phyloP scores from a whole-genome alignment of 2,113 vertebrate genomes.

The Platichthys stellatus region DNA sequence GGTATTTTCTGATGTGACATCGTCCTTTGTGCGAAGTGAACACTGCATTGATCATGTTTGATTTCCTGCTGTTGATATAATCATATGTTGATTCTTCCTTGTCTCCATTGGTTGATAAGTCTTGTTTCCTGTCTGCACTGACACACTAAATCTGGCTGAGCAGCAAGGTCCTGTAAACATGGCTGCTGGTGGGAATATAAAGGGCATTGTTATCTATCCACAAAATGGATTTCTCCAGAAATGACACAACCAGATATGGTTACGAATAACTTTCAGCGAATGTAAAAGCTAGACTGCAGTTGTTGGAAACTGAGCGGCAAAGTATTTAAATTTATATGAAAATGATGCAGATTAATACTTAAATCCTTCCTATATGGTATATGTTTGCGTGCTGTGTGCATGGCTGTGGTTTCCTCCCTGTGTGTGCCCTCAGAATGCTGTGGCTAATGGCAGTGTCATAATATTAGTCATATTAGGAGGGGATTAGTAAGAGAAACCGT shows the following conservation, averaged over 20 bases:
- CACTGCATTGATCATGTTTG: not conserved
- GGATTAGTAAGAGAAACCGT: slow-evolving; percentile 75
- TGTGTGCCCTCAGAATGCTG: slow-evolving; percentile 49
- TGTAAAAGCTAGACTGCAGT: not conserved
- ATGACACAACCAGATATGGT: not conserved
- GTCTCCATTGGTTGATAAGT: slow-evolving; percentile 19
- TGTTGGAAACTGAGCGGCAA: not conserved
- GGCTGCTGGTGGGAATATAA: slow-evolving; percentile 12
- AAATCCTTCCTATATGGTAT: not conserved
- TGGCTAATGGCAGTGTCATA: slow-evolving; percentile 71
- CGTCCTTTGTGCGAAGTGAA: not conserved
- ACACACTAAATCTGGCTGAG: slow-evolving; percentile 31
- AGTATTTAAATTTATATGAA: slow-evolving; percentile 9
- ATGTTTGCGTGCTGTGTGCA: slow-evolving; percentile 25
- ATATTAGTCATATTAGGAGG: slow-evolving; percentile 77
- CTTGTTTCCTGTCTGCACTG: slow-evolving; percentile 22
- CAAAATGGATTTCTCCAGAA: slow-evolving; percentile 16
- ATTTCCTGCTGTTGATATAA: slow-evolving; percentile 2
- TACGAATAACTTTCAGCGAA: not conserved
- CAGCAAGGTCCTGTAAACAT: slow-evolving; percentile 34
- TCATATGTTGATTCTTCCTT: slow-evolving; percentile 1
- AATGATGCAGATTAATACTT: slow-evolving; percentile 1
- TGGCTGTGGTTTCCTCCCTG: slow-evolving; percentile 7
- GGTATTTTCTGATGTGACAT: not conserved
- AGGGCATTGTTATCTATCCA: slow-evolving; percentile 1